Base-by-base conservation (phyloP, 1,140 invertebrate species). In the Drosophila nasuta region DNA sequence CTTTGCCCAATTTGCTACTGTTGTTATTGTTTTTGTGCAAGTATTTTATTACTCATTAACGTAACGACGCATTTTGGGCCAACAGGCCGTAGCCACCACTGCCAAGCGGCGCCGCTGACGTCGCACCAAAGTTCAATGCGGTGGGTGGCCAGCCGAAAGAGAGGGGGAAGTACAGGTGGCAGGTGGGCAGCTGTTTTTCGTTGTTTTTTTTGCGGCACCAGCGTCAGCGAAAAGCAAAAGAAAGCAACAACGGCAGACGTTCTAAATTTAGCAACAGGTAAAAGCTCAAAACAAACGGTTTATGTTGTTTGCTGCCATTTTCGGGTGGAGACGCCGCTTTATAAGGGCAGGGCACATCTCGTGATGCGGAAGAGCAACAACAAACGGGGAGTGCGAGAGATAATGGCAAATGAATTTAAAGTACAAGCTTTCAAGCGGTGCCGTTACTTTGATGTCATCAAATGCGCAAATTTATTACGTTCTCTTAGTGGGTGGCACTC, bases 11-110 rank as follows among this genome's bases (percentile, higher is more conserved):
- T 66, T 54, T 63, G 35, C 13, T 57, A 4, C 59, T 69, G 52
- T 35, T 46, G 52, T 35, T 46, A 43, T 59, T 76, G 43, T 74
- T 82, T 52, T 79, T 87, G 79, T 82, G 75, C 81, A 85, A 85
- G 85, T 89, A 89, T 89, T 89, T 89, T 89, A 89, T 89, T 89
- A 90, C 85, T 89, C 85, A 89, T 89, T 89, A 89, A 79, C 85
- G 86, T 89, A 89, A 89, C 86, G 72, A 89, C 85, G 86, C 81
- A 89, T 89, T 89, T 89, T 81, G 77, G 69, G 77, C 75, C 75
- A 74, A 77, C 52, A 52, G 75, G 69, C 75, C 59, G 74, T 35
- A 58, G 58, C 59, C 10, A 46, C 35, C 76, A 46, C 38, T 30
- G 58, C 57, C 67, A 54, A 52, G 41, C 74, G 54, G 51, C 68